phyloP scores from a whole-genome alignment of 2,888 invertebrate species.

The Heliconius cydno region DNA sequence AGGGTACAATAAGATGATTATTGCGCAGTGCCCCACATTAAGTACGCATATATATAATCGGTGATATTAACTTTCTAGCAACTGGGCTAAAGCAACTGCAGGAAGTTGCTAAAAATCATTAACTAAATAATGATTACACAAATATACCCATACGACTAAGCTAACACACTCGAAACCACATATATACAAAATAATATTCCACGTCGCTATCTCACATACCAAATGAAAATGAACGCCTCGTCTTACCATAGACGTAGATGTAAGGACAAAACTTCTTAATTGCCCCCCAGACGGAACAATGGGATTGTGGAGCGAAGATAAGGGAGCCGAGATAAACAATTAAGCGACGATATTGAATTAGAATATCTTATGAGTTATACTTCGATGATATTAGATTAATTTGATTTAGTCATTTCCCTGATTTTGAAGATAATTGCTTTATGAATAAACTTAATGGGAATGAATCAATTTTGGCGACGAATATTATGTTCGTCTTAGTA shows the following conservation, averaged over 20 bases:
- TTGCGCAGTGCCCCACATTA: no score
- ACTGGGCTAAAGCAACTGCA: not conserved
- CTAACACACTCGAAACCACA: not conserved
- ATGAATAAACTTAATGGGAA: not conserved
- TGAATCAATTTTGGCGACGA: not conserved
- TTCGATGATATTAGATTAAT: slow-evolving; percentile 18
- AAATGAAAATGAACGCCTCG: slow-evolving; percentile 14
- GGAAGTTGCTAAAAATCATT: not conserved
- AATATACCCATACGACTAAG: not conserved
- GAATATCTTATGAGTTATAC: slow-evolving; percentile 31
- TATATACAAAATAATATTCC: slow-evolving; percentile 8
- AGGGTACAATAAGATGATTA: no score
- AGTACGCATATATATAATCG: not conserved
- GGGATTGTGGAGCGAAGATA: slow-evolving; percentile 24
- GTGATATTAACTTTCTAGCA: not conserved
- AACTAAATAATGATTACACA: no score
- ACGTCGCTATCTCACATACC: slow-evolving; percentile 5
- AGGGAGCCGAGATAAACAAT: slow-evolving; percentile 37
- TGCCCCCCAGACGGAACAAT: slow-evolving; percentile 33
- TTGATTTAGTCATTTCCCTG: slow-evolving; percentile 11
- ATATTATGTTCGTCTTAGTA: not conserved
- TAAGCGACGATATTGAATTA: slow-evolving; percentile 37
- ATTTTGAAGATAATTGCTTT: slow-evolving; percentile 15
- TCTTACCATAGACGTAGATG: slow-evolving; percentile 11
- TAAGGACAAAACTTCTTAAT: slow-evolving; percentile 36